Percentiles rank a stretch among this genome's conserved stretches.
These are phyloP conservation scores for Microchrysa polita DNA, from an alignment of 2,888 invertebrate species.

Conservation along the genomic window DNA sequence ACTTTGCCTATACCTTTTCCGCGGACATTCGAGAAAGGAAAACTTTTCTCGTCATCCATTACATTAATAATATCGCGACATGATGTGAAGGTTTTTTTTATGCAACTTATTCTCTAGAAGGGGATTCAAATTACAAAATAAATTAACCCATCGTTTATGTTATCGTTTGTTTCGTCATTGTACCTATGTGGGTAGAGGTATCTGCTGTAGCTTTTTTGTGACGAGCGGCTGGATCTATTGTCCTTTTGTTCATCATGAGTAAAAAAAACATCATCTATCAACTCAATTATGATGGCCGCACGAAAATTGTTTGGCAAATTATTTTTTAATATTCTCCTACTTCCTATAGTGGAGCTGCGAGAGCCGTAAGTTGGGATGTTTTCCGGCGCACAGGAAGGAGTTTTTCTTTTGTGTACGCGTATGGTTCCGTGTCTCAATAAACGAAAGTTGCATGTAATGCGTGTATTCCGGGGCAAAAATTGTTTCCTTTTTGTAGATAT, in stretches of 20 bases:
- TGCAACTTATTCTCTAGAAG: conserved; percentile 7
- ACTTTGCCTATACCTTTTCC: conserved; percentile 9
- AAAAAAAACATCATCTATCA: conserved; percentile 12
- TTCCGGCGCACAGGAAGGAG: not conserved
- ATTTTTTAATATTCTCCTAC: conserved; percentile 41
- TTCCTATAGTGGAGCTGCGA: too few species aligned
- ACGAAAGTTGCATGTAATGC: not conserved
- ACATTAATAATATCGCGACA: not conserved
- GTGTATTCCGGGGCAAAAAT: not conserved
- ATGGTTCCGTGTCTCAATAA: not conserved
- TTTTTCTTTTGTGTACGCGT: conserved; percentile 7
- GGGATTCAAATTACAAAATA: conserved; percentile 24
- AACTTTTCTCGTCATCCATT: conserved; percentile 4
- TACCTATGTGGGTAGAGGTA: too few species aligned
- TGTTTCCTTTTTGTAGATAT: too few species aligned
- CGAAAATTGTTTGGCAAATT: conserved; percentile 19
- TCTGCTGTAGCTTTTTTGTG: not conserved
- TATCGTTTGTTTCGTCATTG: not conserved
- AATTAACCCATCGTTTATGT: conserved; percentile 37
- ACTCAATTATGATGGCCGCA: conserved; percentile 29
- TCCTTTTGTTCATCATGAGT: too few species aligned
- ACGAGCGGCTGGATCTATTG: not conserved
- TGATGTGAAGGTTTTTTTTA: conserved; percentile 4
- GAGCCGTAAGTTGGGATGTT: too few species aligned
- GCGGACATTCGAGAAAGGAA: not conserved